Base-by-base conservation (phyloP, 2,797 vertebrate species). In the Melanotaenia parkinsoni region DNA sequence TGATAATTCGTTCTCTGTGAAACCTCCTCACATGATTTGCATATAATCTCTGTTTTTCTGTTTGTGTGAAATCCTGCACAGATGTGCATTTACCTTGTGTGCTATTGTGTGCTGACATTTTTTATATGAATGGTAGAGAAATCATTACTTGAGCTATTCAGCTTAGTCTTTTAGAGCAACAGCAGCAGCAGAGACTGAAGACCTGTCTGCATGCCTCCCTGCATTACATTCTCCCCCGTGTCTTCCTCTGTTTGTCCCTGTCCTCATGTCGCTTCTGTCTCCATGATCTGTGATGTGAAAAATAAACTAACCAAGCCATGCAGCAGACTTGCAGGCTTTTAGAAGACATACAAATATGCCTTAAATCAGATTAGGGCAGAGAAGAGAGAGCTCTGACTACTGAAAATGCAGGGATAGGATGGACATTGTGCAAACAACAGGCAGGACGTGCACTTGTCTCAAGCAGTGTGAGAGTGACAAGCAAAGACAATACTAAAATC, bases 281-380 rank as follows among this genome's bases (percentile, higher is more conserved):
- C 54, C 50, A 40, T 68, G 76, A 86, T 82, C 74, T 73, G 54
- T 40, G 61, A 72, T 64, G 64, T 56, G 32, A 12, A 38, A 58
- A 62, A 72, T 67, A 76, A 35, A 72, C 66, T 20, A 78, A 67
- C 76, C 88, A 77, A 88, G 81, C 79, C 86, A 87, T 84, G 83
- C 80, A 2, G 67, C 74, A 73, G 84, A 86, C 84, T 83, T 86
- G 72, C 84, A 89, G 76, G 76, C 83, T 88, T 90, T 90, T 84
- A 83, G 77, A 86, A 87, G 65, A 75, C 85, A 86, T 58, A 89
- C 83, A 90, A 89, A 91, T 83, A 80, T 81, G 82, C 81, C 58
- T 76, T 64, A 87, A 92, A 91, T 91, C 56, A 78, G 85, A 92
- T 92, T 91, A 90, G 67, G 81, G 86, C 11, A 47, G 58, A 76